Base-by-base conservation (phyloP, 1,140 invertebrate genomes). In the Cheumatopsyche charites region DNA sequence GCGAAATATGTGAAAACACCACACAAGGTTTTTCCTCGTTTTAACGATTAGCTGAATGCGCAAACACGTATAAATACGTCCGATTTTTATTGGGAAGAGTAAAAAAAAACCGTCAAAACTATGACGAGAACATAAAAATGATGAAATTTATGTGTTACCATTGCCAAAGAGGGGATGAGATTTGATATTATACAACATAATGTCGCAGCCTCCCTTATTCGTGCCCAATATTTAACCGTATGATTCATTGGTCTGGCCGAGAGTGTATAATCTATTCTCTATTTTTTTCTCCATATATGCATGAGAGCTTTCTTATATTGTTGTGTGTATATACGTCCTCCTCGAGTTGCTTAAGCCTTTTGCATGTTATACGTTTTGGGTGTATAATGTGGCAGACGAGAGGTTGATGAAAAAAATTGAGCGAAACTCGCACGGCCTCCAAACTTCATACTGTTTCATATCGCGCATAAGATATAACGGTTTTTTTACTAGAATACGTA, bases 51-150 rank as follows among this genome's bases (percentile, higher is more conserved):
- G 29, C 29, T 36, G 29, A 36, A 36, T 36, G 29, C 29, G 29
- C 29, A 36, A 36, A 36, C 29, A 36, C 29, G 29, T 36, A 36
- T 36, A 36, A 36, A 36, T 36, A 36, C 29, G 29, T 36, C 29
- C 29, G 29, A 36, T 36, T 36, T 36, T 36, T 36, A 36, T 36
- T 4, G 29, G 3, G 29, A 36, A 9, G n/a, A n/a, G n/a, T n/a
- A 36, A 15, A 2, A 52, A 19, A 58, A 21, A 58, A 25, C 1
- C 23, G n/a, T 19, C 21, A 23, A 19, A 21, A 13, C 21, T 36
- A 12, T 25, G 55, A 25, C 4, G 55, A 25, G 55, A 58, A 19
- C 19, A 58, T 58, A 58, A 58, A 58, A 25, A 58, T 58, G 55
- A 58, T 58, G 21, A 58, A 58, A 58, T 58, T 25, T 58, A 58